phyloP scores from a whole-genome alignment of 2,888 invertebrate species.

The Chirona hameri region DNA sequence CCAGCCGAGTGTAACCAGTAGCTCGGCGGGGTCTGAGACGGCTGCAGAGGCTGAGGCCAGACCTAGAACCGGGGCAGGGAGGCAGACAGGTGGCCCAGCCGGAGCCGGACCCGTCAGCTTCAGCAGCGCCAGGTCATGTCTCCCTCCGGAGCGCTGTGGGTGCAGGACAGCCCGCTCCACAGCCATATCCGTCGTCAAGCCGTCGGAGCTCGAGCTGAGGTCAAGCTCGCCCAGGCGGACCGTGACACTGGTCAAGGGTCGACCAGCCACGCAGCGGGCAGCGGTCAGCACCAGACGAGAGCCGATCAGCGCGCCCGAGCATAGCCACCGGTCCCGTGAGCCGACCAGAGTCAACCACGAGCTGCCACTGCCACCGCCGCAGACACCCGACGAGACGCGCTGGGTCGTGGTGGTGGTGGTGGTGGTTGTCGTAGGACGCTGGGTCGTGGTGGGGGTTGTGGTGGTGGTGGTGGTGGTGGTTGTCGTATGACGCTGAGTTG shows the following conservation, averaged over 20 bases:
- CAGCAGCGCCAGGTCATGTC: conserved; percentile 23
- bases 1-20: not conserved
- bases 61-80: not conserved
- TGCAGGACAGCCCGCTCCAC: not conserved
- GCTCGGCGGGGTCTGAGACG: not conserved
- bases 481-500: not conserved
- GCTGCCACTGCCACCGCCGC: not conserved
- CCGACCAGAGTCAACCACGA: not conserved
- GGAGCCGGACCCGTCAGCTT: not conserved
- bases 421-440: not conserved
- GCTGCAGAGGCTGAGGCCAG: no score
- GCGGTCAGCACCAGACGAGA: not conserved
- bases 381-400: not conserved
- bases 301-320: not conserved
- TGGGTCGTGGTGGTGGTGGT: not conserved
- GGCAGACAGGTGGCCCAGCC: not conserved
- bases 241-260: not conserved
- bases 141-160: not conserved
- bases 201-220: not conserved
- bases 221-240: not conserved
- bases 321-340: not conserved
- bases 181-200: not conserved
- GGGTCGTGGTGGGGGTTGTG: no score
- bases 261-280: not conserved
- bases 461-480: not conserved